phyloP scores from a whole-genome alignment of 2,113 vertebrate species.

The Caranx melampygus region DNA sequence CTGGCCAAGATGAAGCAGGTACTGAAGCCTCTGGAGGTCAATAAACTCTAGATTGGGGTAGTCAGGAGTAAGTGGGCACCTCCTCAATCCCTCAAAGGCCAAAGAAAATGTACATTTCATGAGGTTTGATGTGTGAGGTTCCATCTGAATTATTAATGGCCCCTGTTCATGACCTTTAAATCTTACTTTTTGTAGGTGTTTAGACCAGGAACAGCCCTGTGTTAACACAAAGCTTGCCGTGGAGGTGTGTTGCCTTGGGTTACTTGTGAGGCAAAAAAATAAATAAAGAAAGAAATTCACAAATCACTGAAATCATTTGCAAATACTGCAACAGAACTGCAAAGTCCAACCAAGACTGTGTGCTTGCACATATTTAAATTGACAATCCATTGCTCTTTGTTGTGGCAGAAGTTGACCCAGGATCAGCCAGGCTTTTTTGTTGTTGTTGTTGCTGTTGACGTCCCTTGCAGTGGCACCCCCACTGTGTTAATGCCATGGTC shows the following conservation, averaged over 20 bases:
- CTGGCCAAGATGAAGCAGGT: slow-evolving; percentile 99
- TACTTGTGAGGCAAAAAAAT: background rate
- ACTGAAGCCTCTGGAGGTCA: background rate
- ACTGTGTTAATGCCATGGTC: background rate
- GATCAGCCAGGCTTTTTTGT: background rate
- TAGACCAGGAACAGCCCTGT: no score
- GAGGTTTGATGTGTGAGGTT: background rate
- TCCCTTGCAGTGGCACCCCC: no score
- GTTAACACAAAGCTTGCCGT: background rate
- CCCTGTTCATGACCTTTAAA: background rate
- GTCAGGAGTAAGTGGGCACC: background rate
- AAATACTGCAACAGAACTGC: background rate
- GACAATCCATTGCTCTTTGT: background rate
- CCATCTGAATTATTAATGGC: slow-evolving; percentile 18
- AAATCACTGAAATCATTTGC: background rate
- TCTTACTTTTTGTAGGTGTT: background rate
- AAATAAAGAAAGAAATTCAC: background rate
- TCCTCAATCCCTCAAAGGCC: background rate
- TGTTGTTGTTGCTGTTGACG: background rate
- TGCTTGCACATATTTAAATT: no score
- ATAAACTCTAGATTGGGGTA: background rate
- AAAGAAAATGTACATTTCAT: background rate
- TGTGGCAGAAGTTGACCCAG: background rate
- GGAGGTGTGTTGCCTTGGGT: background rate
- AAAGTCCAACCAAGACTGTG: background rate